Conservation (phyloP, 1,140 invertebrate species). For the Diploscapter pachys region DNA sequence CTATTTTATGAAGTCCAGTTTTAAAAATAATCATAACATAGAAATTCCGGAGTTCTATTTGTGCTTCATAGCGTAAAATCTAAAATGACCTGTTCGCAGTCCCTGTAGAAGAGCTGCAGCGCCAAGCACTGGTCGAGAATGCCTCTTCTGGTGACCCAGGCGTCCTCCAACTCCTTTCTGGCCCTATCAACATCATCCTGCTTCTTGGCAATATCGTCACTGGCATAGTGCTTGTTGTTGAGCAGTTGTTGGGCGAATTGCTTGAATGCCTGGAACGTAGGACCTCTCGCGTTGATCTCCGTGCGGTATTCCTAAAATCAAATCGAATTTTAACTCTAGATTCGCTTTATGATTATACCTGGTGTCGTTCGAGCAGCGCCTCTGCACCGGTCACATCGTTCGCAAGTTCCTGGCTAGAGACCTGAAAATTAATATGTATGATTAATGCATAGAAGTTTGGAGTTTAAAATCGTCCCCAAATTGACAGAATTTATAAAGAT, state of each 20-base stretch:
- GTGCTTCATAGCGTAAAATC: conserved; percentile 3
- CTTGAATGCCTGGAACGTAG: conserved; percentile 95
- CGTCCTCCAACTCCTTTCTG: conserved; percentile 60
- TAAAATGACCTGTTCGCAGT: conserved; percentile 38
- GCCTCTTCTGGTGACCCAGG: conserved; percentile 88
- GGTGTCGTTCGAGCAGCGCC: conserved; percentile 92
- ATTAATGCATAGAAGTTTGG: no score
- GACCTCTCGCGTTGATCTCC: conserved; percentile 93
- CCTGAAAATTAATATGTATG: no score
- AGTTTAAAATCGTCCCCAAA: no score
- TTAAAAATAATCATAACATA: no score
- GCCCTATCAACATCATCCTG: conserved; percentile 73
- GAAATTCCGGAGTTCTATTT: no score
- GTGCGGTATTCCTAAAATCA: conserved; percentile 81
- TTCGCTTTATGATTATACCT: not conserved
- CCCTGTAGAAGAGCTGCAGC: conserved; percentile 85
- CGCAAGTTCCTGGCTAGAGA: conserved; percentile 93
- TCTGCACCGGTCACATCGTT: conserved; percentile 96
- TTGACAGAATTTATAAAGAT: no score
- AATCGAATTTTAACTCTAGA: not conserved
- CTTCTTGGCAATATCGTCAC: conserved; percentile 89
- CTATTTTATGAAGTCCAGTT: no score
- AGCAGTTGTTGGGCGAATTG: conserved; percentile 93
- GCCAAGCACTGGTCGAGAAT: conserved; percentile 96
- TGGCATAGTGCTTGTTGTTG: conserved; percentile 90